Conservation (phyloP, 2,797 vertebrate genomes). For the Darevskia mixta region DNA sequence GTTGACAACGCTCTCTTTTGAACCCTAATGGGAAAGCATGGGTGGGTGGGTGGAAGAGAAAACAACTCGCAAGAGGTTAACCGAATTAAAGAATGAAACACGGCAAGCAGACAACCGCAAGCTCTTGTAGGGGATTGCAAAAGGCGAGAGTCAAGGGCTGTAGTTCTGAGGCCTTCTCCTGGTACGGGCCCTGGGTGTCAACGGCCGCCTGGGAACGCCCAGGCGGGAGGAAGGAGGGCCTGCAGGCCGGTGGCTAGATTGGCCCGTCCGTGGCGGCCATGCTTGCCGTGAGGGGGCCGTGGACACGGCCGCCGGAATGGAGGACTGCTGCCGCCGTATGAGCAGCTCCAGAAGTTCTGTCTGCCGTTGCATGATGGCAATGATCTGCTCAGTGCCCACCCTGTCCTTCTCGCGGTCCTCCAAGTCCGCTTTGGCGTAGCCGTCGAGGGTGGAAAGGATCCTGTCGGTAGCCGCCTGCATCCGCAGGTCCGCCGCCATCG, state of each 20-base stretch:
- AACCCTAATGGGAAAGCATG: not conserved
- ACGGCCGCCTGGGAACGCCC: not conserved
- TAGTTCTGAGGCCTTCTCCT: conserved; percentile 18
- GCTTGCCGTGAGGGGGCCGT: not conserved
- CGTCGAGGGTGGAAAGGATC: not conserved
- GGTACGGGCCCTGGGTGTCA: not conserved
- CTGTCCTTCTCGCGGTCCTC: conserved; percentile 26
- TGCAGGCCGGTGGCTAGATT: not conserved
- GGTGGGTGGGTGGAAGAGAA: not conserved
- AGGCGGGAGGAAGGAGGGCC: conserved; percentile 1
- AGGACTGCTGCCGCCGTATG: not conserved
- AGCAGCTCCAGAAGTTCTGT: conserved; percentile 23
- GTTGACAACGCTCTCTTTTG: no score
- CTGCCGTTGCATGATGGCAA: conserved; percentile 20
- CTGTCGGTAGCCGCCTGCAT: conserved; percentile 2
- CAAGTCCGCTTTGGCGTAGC: not conserved
- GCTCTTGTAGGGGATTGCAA: no score
- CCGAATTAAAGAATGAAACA: not conserved
- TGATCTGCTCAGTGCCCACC: not conserved
- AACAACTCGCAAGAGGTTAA: not conserved
- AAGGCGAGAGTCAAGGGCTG: not conserved
- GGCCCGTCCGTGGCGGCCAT: conserved; percentile 6
- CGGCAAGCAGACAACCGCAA: not conserved
- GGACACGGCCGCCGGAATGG: rapidly evolving
- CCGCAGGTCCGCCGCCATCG: not conserved